These are phyloP conservation scores for Gastrophysa polygoni DNA, from an alignment of 2,888 invertebrate genomes.

Conservation along the genomic window DNA sequence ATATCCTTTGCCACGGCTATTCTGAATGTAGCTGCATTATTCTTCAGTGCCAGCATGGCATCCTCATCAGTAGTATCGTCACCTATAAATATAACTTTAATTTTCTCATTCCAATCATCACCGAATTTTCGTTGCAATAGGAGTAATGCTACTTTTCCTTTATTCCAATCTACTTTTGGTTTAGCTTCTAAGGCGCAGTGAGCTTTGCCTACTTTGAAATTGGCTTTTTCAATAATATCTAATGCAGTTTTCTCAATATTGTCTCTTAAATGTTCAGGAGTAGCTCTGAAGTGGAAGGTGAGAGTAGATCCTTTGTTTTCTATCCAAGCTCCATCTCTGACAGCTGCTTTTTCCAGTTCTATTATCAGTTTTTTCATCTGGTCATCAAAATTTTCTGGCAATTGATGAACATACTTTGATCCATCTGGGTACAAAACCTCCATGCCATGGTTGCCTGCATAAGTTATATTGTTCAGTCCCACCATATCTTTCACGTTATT, in stretches of 20 bases:
- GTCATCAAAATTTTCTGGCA: slow-evolving; percentile 81
- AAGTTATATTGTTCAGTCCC: slow-evolving; percentile 86
- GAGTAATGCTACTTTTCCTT: slow-evolving; percentile 86
- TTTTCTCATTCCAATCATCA: slow-evolving; percentile 86
- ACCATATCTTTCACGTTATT: slow-evolving; percentile 89
- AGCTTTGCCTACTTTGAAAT: slow-evolving; percentile 79
- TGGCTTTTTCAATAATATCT: slow-evolving; percentile 72
- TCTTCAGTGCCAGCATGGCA: slow-evolving; percentile 88
- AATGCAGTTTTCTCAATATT: slow-evolving; percentile 73
- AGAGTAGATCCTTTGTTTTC: slow-evolving; percentile 86
- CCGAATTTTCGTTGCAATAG: slow-evolving; percentile 87
- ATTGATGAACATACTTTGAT: slow-evolving; percentile 86
- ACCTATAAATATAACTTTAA: slow-evolving; percentile 86
- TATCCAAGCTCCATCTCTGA: slow-evolving; percentile 87
- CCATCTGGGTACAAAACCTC: slow-evolving; percentile 89
- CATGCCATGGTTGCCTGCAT: slow-evolving; percentile 86
- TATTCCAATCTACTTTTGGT: slow-evolving; percentile 90
- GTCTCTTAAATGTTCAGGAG: slow-evolving; percentile 67
- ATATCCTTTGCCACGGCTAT: slow-evolving; percentile 62
- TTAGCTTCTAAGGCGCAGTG: slow-evolving; percentile 88
- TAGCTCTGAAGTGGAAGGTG: slow-evolving; percentile 86
- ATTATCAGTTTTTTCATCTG: slow-evolving; percentile 78
- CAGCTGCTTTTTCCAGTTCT: slow-evolving; percentile 80
- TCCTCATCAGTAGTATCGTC: slow-evolving; percentile 90
- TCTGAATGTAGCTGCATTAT: slow-evolving; percentile 90